Percentiles rank a stretch among this genome's conserved stretches.
phyloP scores from a whole-genome alignment of 2,113 vertebrate genomes.

The Plecturocebus donacophilus region DNA sequence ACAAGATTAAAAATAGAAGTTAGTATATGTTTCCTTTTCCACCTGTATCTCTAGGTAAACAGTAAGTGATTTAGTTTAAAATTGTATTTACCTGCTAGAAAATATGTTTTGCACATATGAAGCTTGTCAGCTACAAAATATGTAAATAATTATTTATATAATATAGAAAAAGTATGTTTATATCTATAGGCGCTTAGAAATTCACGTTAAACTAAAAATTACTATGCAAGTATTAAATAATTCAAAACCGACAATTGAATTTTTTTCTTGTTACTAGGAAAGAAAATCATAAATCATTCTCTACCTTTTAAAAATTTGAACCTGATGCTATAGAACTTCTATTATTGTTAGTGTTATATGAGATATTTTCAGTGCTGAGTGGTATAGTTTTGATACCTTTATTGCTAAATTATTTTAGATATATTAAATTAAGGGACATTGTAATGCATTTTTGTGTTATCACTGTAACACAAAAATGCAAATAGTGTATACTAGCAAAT shows the following conservation, averaged over 20 bases:
- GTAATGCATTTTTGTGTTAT: neutral
- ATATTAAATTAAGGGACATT: neutral
- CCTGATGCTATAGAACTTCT: neutral
- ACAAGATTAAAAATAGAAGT: constrained; percentile 22
- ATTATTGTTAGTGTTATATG: neutral
- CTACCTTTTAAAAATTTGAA: neutral
- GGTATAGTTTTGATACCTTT: neutral
- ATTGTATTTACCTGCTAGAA: neutral
- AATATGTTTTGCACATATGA: neutral
- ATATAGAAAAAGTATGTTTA: neutral
- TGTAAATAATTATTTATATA: neutral
- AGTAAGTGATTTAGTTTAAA: neutral
- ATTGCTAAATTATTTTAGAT: neutral
- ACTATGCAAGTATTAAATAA: neutral
- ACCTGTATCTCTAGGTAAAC: neutral
- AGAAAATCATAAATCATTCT: neutral
- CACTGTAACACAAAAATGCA: neutral
- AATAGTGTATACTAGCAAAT: neutral
- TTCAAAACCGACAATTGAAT: neutral
- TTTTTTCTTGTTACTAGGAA: neutral
- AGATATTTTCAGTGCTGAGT: neutral
- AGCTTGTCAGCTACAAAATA: neutral
- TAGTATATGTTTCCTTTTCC: neutral
- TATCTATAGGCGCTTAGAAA: neutral
- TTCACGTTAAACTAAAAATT: neutral